These are phyloP conservation scores for Leptinotarsa rubiginosa DNA, from an alignment of 2,888 invertebrate genomes.

Conservation along the genomic window DNA sequence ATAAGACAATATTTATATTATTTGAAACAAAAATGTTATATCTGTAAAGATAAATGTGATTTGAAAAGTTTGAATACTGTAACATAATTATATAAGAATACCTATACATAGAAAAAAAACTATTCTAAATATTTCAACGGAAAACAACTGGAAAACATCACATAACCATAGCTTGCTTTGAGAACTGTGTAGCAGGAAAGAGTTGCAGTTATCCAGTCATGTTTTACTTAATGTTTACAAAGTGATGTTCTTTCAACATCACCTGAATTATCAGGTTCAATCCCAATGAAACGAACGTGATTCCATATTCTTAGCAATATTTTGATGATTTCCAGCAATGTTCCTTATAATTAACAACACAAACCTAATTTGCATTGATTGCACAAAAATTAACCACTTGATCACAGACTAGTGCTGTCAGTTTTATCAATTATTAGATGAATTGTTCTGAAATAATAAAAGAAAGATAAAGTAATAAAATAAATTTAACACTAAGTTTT, in stretches of 20 bases:
- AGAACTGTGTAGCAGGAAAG: no score
- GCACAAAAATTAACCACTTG: slow-evolving; percentile 34
- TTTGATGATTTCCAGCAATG: slow-evolving; percentile 1
- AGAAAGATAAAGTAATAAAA: neutral
- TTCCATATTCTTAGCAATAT: no score
- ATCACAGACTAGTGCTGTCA: slow-evolving; percentile 34
- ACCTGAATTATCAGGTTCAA: neutral
- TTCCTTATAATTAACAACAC: neutral
- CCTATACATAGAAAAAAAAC: slow-evolving; percentile 10
- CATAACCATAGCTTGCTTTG: no score
- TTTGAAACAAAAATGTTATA: neutral
- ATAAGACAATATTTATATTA: neutral
- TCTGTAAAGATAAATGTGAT: neutral
- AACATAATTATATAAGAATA: slow-evolving; percentile 5
- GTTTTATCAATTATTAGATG: slow-evolving; percentile 21
- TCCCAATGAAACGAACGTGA: no score
- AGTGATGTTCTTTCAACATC: neutral
- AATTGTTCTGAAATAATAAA: neutral
- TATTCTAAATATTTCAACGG: neutral
- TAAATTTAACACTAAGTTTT: neutral
- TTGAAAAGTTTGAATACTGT: neutral
- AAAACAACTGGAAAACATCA: slow-evolving; percentile 5
- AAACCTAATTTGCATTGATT: slow-evolving; percentile 25
- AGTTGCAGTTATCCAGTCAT: no score
- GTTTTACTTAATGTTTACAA: no score